Conservation (phyloP, 2,888 invertebrate species). For the Chalcosyrphus nemorum region DNA sequence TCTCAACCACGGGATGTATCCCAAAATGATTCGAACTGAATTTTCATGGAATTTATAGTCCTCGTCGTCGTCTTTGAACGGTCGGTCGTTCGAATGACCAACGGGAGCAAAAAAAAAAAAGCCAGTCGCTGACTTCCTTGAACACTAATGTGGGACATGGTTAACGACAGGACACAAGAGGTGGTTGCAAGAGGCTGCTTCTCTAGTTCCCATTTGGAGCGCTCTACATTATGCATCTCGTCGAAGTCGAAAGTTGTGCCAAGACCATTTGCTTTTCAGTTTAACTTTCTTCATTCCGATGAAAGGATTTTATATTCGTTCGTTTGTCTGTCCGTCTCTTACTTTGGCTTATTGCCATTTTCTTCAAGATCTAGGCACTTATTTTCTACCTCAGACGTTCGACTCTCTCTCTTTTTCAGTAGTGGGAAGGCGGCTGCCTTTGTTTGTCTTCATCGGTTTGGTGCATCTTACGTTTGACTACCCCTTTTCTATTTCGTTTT, state of each 20-base stretch:
- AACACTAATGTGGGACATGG: constrained; percentile 6
- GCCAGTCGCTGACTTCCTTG: background rate
- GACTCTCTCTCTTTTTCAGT: background rate
- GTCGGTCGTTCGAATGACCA: background rate
- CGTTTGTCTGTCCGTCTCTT: constrained; percentile 23
- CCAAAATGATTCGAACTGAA: constrained; percentile 46
- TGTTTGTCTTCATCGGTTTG: constrained; percentile 13
- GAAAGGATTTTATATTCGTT: constrained; percentile 40
- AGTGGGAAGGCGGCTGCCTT: background rate
- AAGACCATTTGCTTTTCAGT: constrained; percentile 26
- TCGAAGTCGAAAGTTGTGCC: constrained; percentile 42
- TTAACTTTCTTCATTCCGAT: constrained; percentile 30
- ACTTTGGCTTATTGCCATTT: constrained; percentile 60
- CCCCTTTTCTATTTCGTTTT: constrained; percentile 37
- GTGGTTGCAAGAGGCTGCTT: constrained; percentile 1
- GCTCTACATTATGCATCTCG: background rate
- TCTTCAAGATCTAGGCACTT: constrained; percentile 12
- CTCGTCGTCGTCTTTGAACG: constrained; percentile 1
- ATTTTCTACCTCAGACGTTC: constrained; percentile 14
- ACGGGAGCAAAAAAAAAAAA: constrained; percentile 6
- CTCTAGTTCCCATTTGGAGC: background rate
- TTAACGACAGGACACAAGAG: constrained; percentile 5
- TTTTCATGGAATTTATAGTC: constrained; percentile 18
- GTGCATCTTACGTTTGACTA: constrained; percentile 44
- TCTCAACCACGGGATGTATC: constrained; percentile 29